Conservation (phyloP, 2,888 invertebrate genomes). For the Imbricaverruca yamaguchii region DNA sequence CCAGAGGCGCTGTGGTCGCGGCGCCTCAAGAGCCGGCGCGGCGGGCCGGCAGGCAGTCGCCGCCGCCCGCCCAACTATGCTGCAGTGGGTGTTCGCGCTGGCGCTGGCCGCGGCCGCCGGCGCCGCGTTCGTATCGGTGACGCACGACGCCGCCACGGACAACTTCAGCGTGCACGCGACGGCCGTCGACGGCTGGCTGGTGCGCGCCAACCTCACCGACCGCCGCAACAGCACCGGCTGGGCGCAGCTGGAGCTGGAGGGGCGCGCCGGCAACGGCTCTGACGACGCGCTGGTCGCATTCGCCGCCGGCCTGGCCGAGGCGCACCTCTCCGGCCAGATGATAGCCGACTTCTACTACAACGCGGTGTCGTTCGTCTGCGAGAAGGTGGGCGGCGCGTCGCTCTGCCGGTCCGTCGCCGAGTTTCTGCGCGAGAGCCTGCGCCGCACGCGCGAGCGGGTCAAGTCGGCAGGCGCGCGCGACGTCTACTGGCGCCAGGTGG, state of each 20-base stretch:
- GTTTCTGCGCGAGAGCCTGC: neutral
- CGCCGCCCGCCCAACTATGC: neutral
- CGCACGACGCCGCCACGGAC: conserved; percentile 16
- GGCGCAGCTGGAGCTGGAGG: conserved; percentile 10
- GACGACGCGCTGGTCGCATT: neutral
- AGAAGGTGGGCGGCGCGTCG: neutral
- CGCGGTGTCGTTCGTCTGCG: neutral
- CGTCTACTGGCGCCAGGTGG: conserved; percentile 13
- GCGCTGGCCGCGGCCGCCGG: conserved; percentile 6
- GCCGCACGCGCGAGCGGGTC: neutral
- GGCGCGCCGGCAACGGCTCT: neutral
- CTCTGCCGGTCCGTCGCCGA: neutral
- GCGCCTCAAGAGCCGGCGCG: neutral
- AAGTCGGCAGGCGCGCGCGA: neutral
- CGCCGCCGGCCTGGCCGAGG: conserved; percentile 17
- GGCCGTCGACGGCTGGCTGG: conserved; percentile 26
- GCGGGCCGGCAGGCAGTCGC: neutral
- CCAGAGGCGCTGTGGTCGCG: neutral
- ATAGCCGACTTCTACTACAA: conserved; percentile 3
- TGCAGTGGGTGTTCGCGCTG: neutral
- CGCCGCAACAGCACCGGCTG: conserved; percentile 2
- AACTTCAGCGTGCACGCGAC: conserved; percentile 18
- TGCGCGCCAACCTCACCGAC: conserved; percentile 29
- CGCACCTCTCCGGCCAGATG: neutral
- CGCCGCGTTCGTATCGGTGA: conserved; percentile 8